Percentiles rank a stretch among this genome's conserved stretches.
These are phyloP conservation scores for Drosophila neocordata DNA, from an alignment of 1,140 invertebrate species.

Conservation along the genomic window DNA sequence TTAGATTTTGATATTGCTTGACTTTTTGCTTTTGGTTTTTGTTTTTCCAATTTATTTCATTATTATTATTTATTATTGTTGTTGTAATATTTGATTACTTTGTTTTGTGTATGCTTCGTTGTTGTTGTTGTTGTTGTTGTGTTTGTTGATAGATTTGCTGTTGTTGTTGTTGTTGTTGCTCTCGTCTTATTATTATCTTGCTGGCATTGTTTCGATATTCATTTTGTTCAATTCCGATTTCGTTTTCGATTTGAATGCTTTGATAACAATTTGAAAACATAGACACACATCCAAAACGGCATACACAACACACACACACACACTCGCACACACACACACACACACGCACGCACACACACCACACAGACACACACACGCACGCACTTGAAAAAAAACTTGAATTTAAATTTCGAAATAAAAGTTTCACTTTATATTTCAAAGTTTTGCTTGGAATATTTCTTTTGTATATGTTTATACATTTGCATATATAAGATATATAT, in stretches of 20 bases:
- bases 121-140: constrained; percentile 20
- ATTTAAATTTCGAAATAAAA: constrained; percentile 29
- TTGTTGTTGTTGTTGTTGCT: constrained; percentile 7
- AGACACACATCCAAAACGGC: constrained; percentile 17
- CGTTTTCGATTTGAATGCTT: constrained; percentile 24
- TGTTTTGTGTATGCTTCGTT: constrained; percentile 2
- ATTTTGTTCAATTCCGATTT: constrained; percentile 13
- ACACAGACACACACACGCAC: constrained; percentile 39
- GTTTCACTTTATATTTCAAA: constrained; percentile 21
- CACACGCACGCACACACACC: constrained; percentile 35
- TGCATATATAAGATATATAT: background rate
- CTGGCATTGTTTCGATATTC: constrained; percentile 2
- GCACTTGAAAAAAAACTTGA: constrained; percentile 65
- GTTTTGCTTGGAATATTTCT: background rate
- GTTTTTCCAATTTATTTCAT: background rate
- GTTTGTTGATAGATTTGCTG: constrained; percentile 5
- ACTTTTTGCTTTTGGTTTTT: background rate
- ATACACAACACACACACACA: constrained; percentile 17
- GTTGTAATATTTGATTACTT: constrained; percentile 1
- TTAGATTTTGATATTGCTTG: background rate
- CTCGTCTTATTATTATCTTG: background rate
- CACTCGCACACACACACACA: background rate
- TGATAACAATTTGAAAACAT: constrained; percentile 15
- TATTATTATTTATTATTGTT: background rate
- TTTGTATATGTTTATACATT: background rate